phyloP scores from a whole-genome alignment of 1,140 invertebrate species.

The Ridgeia piscesae region DNA sequence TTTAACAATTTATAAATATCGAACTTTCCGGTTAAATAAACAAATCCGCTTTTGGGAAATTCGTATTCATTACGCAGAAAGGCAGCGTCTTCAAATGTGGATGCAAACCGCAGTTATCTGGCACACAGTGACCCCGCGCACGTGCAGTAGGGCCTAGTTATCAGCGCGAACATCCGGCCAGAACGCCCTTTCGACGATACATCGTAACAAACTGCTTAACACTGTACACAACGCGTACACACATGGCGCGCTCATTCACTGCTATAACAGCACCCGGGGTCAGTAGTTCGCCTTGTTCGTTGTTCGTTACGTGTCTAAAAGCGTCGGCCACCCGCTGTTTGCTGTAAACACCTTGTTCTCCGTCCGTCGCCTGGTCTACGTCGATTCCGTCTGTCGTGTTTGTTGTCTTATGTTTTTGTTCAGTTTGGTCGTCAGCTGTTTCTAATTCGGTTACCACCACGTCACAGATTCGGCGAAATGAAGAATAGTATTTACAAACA shows the following conservation, averaged over 20 bases:
- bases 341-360: background rate
- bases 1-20: background rate
- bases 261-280: background rate
- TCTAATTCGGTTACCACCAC: background rate
- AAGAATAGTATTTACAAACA: background rate
- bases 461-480: background rate
- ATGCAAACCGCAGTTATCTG: background rate
- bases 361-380: background rate
- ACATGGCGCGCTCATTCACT: background rate
- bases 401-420: background rate
- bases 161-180: background rate
- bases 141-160: no score
- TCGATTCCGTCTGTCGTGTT: background rate
- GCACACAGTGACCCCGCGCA: background rate
- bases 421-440: background rate
- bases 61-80: background rate
- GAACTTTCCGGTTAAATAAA: background rate
- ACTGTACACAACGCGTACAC: background rate
- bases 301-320: background rate
- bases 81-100: background rate
- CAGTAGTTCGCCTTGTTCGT: background rate
- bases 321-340: background rate
- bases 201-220: constrained; percentile 1
- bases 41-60: background rate
- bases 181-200: background rate